Evolutionary conservation across 2,797 vertebrate species (phyloP).

Genomic region (Muraenolepis orangiensis): DNA sequence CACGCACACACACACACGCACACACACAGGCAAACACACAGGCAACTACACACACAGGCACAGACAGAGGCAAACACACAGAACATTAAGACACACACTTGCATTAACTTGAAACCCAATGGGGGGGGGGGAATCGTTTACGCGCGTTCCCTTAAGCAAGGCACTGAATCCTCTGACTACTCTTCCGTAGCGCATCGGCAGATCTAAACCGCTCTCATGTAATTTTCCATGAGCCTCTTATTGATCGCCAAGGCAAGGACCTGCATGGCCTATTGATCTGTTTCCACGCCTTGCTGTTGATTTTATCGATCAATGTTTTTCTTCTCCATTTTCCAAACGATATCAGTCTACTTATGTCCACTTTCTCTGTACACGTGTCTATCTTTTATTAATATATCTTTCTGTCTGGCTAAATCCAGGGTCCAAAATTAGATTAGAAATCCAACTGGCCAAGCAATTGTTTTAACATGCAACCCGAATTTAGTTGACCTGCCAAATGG

Average conservation of each 20-base stretch:
- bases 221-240: background rate
- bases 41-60: slow-evolving; percentile 12
- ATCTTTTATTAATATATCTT: too few species aligned
- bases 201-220: background rate
- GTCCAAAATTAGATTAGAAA: too few species aligned
- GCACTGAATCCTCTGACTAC: background rate
- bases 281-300: background rate
- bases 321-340: too few species aligned
- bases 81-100: background rate
- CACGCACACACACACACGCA: background rate
- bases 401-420: background rate
- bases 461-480: too few species aligned
- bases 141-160: background rate
- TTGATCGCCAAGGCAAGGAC: background rate
- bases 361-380: too few species aligned
- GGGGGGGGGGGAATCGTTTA: background rate
- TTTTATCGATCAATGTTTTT: background rate
- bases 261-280: background rate
- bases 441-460: too few species aligned
- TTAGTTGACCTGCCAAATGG: too few species aligned
- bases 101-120: background rate
- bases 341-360: too few species aligned
- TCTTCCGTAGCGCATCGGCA: background rate
- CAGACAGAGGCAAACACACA: background rate
- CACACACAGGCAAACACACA: background rate